These are phyloP conservation scores for Neomicropteryx cornuta DNA, from an alignment of 1,140 invertebrate genomes.

Conservation along the genomic window DNA sequence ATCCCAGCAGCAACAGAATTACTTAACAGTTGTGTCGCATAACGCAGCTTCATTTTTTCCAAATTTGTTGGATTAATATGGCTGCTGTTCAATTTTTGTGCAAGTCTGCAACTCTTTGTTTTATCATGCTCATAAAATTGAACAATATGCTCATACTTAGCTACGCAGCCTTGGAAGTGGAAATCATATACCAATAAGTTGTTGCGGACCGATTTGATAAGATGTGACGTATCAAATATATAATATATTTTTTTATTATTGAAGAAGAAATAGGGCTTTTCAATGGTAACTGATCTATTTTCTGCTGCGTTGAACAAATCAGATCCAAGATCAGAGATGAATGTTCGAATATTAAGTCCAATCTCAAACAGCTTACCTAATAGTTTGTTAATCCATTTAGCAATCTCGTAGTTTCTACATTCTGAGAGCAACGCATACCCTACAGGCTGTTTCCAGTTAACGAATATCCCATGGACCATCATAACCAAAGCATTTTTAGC, in stretches of 20 bases:
- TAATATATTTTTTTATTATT: constrained; percentile 13
- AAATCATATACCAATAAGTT: constrained; percentile 3
- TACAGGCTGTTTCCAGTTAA: constrained; percentile 12
- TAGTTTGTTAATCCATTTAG: constrained; percentile 15
- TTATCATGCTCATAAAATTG: constrained; percentile 15
- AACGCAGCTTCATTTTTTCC: constrained; percentile 13
- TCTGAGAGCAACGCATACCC: constrained; percentile 12
- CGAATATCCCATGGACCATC: constrained; percentile 13
- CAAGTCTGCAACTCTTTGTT: constrained; percentile 9
- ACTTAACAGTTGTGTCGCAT: constrained; percentile 14
- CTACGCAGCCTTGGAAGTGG: constrained; percentile 6
- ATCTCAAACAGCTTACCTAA: constrained; percentile 10
- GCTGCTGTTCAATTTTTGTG: constrained; percentile 11
- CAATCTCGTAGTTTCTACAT: constrained; percentile 7
- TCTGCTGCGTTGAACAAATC: constrained; percentile 9
- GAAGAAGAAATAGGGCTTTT: constrained; percentile 10
- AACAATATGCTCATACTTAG: constrained; percentile 12
- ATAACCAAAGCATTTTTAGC: constrained; percentile 12
- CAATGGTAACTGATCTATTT: constrained; percentile 5
- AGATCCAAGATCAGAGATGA: constrained; percentile 9
- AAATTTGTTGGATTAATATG: constrained; percentile 12
- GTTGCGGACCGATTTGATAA: constrained; percentile 10
- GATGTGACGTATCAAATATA: constrained; percentile 11
- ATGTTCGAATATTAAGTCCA: constrained; percentile 11
- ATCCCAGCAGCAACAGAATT: constrained; percentile 10